Percentiles rank a stretch among this genome's conserved stretches.
These are phyloP conservation scores for Caenorhabditis sp. DNA, from an alignment of 2,888 invertebrate genomes.

Conservation along the genomic window DNA sequence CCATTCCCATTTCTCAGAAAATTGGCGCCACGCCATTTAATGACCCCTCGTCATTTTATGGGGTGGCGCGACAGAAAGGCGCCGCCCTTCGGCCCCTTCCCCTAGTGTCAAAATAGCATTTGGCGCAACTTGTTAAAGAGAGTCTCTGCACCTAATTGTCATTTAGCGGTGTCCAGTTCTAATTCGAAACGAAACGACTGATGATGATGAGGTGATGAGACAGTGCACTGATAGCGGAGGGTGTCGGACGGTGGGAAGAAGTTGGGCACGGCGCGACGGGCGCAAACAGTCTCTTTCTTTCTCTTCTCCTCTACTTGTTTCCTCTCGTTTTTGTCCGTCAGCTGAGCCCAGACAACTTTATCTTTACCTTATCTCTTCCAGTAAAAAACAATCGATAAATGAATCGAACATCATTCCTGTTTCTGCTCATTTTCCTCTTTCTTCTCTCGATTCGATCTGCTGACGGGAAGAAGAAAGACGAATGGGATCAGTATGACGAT, in stretches of 20 bases:
- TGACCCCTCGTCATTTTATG: slow-evolving; percentile 60
- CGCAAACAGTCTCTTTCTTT: slow-evolving; percentile 50
- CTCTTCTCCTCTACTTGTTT: slow-evolving; percentile 28
- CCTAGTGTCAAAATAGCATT: slow-evolving; percentile 5
- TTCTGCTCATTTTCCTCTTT: slow-evolving; percentile 37
- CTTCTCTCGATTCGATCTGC: neutral
- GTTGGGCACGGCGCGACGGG: slow-evolving; percentile 22
- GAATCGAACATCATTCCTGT: slow-evolving; percentile 15
- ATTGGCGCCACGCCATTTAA: slow-evolving; percentile 61
- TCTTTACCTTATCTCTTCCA: no score
- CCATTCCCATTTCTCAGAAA: slow-evolving; percentile 58
- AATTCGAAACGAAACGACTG: neutral
- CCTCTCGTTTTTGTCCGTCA: neutral
- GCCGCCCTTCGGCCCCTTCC: slow-evolving; percentile 25
- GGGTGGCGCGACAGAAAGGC: slow-evolving; percentile 63
- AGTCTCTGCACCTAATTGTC: slow-evolving; percentile 1
- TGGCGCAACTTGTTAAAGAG: slow-evolving; percentile 37
- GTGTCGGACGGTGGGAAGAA: neutral
- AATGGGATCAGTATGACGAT: slow-evolving; percentile 58
- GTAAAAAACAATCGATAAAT: slow-evolving; percentile 9
- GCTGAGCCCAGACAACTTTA: no score
- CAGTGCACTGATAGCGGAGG: slow-evolving; percentile 39
- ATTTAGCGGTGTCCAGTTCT: neutral
- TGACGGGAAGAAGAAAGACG: slow-evolving; percentile 4
- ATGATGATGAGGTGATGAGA: slow-evolving; percentile 6